Base-by-base conservation (phyloP, 2,797 vertebrate genomes). In the Hypotaenidia okinawae region DNA sequence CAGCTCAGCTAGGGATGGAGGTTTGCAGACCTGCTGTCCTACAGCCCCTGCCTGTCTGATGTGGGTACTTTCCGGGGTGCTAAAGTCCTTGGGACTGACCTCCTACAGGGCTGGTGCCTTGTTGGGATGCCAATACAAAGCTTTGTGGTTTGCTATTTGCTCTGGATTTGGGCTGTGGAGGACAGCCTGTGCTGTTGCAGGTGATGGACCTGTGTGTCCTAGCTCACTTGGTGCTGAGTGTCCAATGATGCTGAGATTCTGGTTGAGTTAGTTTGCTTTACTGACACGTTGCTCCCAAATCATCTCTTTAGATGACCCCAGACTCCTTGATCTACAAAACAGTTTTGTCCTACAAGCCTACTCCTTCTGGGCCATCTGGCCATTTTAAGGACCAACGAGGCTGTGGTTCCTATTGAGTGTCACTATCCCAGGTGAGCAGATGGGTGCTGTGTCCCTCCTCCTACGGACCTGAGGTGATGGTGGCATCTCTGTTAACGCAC, bases 241-340 rank as follows among this genome's bases (percentile, higher is more conserved):
- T 10, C 32, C 23, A 55, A 9, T 11, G 47, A 39, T 30, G 30
- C 41, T 69, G 52, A 73, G 52, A 6, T 75, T n/a, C 41, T 30
- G 16, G 9, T 5, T 57, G 47, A 6, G 22, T 15, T n/a, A 3
- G 9, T 19, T 57, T 45, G 28, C 39, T 63, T 35, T 47, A 13
- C 24, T 72, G 39, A 23, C 22, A 59, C 18, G 5, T 6, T 11
- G 16, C 15, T 83, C 58, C 33, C 8, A 2, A 21, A 16, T 33
- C 11, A 64, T 19, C 24, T 8, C 79, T 83, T 28, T 43, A 95
- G 92, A 11, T 90, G 49, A 94, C 87, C 28, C 22, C 67, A 4
- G 92, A 94, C 47, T 92, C 84, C 32, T 6, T 95, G 62, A 88
- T 90, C 72, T 95, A 95, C 76, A 94, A 74, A 74, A 90, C 37